Evolutionary conservation across 2,113 vertebrate species (phyloP), one percentile per base, ranked within the genome.

Genomic region (Plotosus lineatus): DNA sequence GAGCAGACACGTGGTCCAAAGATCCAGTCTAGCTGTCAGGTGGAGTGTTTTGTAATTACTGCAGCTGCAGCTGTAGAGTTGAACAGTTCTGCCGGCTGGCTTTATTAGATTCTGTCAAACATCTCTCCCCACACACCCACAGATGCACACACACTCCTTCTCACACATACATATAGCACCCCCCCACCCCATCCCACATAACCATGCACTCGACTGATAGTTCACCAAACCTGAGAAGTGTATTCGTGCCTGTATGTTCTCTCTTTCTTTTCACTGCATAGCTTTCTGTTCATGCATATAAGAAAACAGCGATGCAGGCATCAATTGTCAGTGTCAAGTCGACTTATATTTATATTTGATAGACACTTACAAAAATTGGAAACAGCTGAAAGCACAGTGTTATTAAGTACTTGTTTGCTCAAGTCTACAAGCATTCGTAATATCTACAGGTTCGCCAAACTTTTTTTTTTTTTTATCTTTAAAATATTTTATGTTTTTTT

Each of bases 11-110:
- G 38, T 71, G 77, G 79, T 81, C 66, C 72, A 48, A 36, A 48
- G 77, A 61, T 42, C 56, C 61, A 46, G 58, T 68, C 83, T 82
- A 83, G 86, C 85, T 86, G 87, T 85, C 88, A 85, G 88, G 80
- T 89, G 88, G 80, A 85, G 50, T 80, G 85, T 89, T 89, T 85
- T 85, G 85, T 87, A 87, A 89, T 89, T 86, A 86, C 85, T 81
- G 85, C 66, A 79, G 80, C 66, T 77, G 58, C 76, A 74, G 82
- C 82, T 85, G 79, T 84, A 86, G 83, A 81, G 80, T 81, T 69
- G 76, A 82, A 83, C 80, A 77, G 78, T 78, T 85, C 83, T 85
- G 78, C 65, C 73, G 79, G 71, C 80, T 78, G 75, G 80, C 85
- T 88, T 83, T 88, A 88, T 88, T 86, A 83, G 81, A 86, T 88